A percentile compares a stretch with the other conserved stretches of the same genome.
Conservation (phyloP, 2,797 vertebrate species). For the Fundulus diaphanus region DNA sequence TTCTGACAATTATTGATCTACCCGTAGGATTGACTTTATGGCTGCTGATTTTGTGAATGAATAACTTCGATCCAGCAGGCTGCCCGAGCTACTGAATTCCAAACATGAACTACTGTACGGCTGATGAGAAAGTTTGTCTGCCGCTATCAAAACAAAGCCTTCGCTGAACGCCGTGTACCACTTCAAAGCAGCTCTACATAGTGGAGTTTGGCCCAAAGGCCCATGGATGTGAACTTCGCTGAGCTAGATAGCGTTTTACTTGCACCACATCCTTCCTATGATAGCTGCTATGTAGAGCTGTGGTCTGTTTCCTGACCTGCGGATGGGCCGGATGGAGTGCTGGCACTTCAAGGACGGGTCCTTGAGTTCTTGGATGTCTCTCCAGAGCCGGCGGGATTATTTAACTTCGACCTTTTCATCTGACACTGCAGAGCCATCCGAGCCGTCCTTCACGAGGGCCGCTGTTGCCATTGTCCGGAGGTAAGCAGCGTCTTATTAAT, state of each 20-base stretch:
- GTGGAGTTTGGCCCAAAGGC: not conserved
- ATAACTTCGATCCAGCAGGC: not conserved
- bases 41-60: slow-evolving; percentile 21
- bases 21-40: not conserved
- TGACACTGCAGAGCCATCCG: slow-evolving; percentile 40
- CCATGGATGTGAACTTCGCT: slow-evolving; percentile 35
- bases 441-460: slow-evolving; percentile 16
- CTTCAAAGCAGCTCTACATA: slow-evolving; percentile 47
- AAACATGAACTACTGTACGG: slow-evolving; percentile 16
- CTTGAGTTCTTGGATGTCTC: slow-evolving; percentile 74
- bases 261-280: slow-evolving; percentile 79
- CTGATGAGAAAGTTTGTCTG: slow-evolving; percentile 23
- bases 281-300: slow-evolving; percentile 55
- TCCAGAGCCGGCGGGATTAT: slow-evolving; percentile 60
- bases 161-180: not conserved
- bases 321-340: slow-evolving; percentile 77
- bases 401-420: slow-evolving; percentile 70
- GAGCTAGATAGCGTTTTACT: slow-evolving; percentile 51
- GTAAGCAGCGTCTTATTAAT: slow-evolving; percentile 44
- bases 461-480: slow-evolving; percentile 44
- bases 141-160: slow-evolving; percentile 29
- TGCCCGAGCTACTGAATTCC: not conserved
- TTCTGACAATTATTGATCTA: not conserved
- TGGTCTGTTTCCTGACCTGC: slow-evolving; percentile 84
- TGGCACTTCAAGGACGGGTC: slow-evolving; percentile 83